Percentiles rank a stretch among this genome's conserved stretches.
Evolutionary conservation across 2,888 invertebrate species (phyloP).

Genomic region (Aleiodes testaceus): DNA sequence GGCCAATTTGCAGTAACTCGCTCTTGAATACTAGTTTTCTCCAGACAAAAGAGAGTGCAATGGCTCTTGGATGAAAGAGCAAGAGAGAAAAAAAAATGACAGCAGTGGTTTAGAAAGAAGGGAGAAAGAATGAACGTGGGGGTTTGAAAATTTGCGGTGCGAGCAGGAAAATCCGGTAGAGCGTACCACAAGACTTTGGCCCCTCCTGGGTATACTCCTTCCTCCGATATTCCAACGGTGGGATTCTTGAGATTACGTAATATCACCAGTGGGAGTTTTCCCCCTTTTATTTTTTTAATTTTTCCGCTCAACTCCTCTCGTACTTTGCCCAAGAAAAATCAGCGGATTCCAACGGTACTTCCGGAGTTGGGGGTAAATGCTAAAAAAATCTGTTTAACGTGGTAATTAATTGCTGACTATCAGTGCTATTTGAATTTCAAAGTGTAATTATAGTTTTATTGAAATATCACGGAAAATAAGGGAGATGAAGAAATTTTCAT

Average conservation of each 20-base stretch:
- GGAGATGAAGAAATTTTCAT: too few species aligned
- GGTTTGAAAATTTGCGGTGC: slow-evolving; percentile 26
- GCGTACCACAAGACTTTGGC: slow-evolving; percentile 11
- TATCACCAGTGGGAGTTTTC: slow-evolving; percentile 17
- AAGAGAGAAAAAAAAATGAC: not conserved
- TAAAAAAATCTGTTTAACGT: not conserved
- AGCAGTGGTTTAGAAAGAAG: not conserved
- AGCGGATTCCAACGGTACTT: too few species aligned
- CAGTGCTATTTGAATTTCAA: not conserved
- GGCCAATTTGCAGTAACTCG: slow-evolving; percentile 66
- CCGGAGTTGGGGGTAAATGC: not conserved
- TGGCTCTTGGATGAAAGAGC: not conserved
- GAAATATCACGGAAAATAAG: too few species aligned
- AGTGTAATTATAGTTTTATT: too few species aligned
- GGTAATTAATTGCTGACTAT: slow-evolving; percentile 5
- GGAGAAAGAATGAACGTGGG: slow-evolving; percentile 1
- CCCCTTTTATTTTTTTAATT: slow-evolving; percentile 14
- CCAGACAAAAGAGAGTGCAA: slow-evolving; percentile 19
- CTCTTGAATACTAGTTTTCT: slow-evolving; percentile 48
- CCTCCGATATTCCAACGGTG: not conserved
- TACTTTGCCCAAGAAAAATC: not conserved
- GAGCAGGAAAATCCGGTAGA: slow-evolving; percentile 25
- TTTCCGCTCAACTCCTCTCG: slow-evolving; percentile 3
- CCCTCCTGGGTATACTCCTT: slow-evolving; percentile 19
- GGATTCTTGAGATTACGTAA: slow-evolving; percentile 25